Conservation (phyloP, 2,797 vertebrate species). For the Salmo trutta region DNA sequence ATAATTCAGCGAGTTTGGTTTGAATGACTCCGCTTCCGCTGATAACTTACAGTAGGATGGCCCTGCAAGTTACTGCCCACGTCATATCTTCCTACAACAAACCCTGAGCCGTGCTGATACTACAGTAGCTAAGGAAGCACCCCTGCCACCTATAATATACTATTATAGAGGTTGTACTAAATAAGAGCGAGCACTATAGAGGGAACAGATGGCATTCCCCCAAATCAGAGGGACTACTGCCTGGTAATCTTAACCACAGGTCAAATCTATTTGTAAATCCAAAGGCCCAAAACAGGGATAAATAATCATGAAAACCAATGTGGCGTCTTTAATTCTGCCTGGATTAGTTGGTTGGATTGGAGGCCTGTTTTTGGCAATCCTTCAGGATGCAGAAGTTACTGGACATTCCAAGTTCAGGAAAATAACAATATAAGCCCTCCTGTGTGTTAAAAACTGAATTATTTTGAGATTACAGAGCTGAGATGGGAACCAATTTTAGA, state of each 20-base stretch:
- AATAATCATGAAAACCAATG: slow-evolving; percentile 50
- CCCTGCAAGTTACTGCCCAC: not conserved
- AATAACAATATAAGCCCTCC: not conserved
- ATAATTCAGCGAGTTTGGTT: not conserved
- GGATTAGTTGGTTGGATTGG: slow-evolving; percentile 44
- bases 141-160: no score
- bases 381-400: slow-evolving; percentile 15
- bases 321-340: slow-evolving; percentile 36
- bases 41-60: not conserved
- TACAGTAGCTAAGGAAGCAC: not conserved
- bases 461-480: not conserved
- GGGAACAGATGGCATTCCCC: slow-evolving; percentile 36
- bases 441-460: slow-evolving; percentile 8
- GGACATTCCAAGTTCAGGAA: not conserved
- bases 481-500: not conserved
- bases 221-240: slow-evolving; percentile 15
- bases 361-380: slow-evolving; percentile 5
- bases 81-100: not conserved
- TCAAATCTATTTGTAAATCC: slow-evolving; percentile 46
- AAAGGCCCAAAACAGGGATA: slow-evolving; percentile 53
- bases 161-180: not conserved
- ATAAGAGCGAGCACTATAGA: slow-evolving; percentile 1
- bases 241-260: slow-evolving; percentile 54
- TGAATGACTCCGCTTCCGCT: not conserved
- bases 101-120: not conserved